Percentiles rank a stretch among this genome's conserved stretches.
These are phyloP conservation scores for Verasper variegatus DNA, from an alignment of 2,113 vertebrate species.

Conservation along the genomic window DNA sequence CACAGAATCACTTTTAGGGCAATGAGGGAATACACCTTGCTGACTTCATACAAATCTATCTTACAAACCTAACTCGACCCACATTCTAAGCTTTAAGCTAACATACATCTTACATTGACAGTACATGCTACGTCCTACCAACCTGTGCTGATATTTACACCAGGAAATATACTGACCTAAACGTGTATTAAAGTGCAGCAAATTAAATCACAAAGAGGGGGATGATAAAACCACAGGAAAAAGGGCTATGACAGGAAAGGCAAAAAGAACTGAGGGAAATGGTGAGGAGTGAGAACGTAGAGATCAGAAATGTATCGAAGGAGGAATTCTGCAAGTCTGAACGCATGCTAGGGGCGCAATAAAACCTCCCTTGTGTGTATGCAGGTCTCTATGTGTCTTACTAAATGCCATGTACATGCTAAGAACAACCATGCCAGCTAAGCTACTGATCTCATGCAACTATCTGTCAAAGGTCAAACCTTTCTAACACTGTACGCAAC, in stretches of 20 bases:
- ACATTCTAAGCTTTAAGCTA: neutral
- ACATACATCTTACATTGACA: slow-evolving; percentile 5
- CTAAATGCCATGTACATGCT: slow-evolving; percentile 35
- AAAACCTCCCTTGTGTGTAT: slow-evolving; percentile 8
- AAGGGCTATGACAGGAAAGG: slow-evolving; percentile 29
- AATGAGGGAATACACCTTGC: slow-evolving; percentile 26
- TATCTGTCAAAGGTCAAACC: slow-evolving; percentile 1
- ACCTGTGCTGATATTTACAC: neutral
- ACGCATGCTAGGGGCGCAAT: neutral
- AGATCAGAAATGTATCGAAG: slow-evolving; percentile 44
- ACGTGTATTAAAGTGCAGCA: neutral
- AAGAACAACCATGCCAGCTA: slow-evolving; percentile 9
- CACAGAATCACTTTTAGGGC: slow-evolving; percentile 34
- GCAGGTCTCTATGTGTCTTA: slow-evolving; percentile 13
- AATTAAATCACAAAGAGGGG: slow-evolving; percentile 19
- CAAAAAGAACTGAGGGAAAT: slow-evolving; percentile 32
- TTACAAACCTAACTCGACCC: neutral
- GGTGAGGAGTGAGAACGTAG: slow-evolving; percentile 38
- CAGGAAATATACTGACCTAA: neutral
- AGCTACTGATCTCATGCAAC: slow-evolving; percentile 32
- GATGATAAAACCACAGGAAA: slow-evolving; percentile 41
- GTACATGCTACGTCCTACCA: neutral
- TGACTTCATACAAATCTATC: neutral
- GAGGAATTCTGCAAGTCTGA: slow-evolving; percentile 11
- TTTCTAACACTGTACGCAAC: neutral